Base-by-base conservation (phyloP, 2,113 vertebrate genomes). In the Coregonus clupeaformis region DNA sequence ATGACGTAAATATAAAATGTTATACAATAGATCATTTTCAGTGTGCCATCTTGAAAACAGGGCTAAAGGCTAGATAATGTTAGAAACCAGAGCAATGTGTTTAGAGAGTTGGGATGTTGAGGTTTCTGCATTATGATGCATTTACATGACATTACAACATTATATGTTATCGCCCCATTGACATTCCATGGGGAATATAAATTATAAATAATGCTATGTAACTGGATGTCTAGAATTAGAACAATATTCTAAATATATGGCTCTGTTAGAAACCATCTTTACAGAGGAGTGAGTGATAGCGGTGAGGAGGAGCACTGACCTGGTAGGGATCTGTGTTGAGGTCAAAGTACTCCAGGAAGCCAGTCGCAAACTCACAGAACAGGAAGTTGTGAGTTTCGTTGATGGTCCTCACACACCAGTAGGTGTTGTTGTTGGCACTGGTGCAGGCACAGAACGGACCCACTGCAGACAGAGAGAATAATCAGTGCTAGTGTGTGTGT, bases 341-440 rank as follows among this genome's bases (percentile, higher is more conserved):
- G 87, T 99, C 97, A 72, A 98, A 99, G 85, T 96, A 98, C 85
- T 98, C 97, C 75, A 99, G 88, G 92, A 98, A 97, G 72, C 97
- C 96, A 0, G 96, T 98, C 25, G 97, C 97, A 68, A 99, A 98
- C 92, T 99, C 97, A 78, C 97, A 98, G 85, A 98, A 98, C 71
- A 99, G 94, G 89, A 98, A 98, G 85, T 98, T 99, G 91, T 98
- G 96, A 0, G 95, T 97, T 86, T 97, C 95, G 0, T 98, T 99
- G 89, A 98, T 94, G n/a, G 97, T 98, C 89, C 97, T 93, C 91
- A 98, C 85, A 81, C 97, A 99, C 97, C 97, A 98, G 89, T 98
- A 99, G 0, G 96, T 99, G 92, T 98, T 98, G 88, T 98, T 99
- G 90, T 98, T 98, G 86, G 97, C 97, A 1, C 97, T 99, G 86